Evolutionary conservation across 1,140 invertebrate genomes (phyloP), one percentile per base, ranked within the genome.

Genomic region (Drosophila punjabiensis): DNA sequence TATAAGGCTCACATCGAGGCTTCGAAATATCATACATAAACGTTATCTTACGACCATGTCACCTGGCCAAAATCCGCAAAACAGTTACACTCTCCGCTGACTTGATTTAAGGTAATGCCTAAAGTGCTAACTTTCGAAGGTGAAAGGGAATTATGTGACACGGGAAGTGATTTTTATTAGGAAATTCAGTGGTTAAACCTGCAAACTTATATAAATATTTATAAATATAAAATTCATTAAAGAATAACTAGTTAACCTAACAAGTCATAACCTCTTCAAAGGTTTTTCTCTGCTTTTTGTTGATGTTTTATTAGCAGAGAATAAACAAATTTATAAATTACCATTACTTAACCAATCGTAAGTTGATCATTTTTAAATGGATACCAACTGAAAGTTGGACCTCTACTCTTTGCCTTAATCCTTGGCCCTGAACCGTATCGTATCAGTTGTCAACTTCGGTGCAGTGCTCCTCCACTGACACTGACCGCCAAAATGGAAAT

Each of bases 401-500:
- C 33, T 39, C 24, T 30, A 55, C 28, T 56, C 18, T 45, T 45
- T 24, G 41, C 32, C 55, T 61, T 79, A 80, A 80, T 73, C 67
- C 77, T 37, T 74, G 82, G 70, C 82, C 82, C 84, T 86, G 83
- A 64, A 68, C 65, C 68, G 63, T 64, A 79, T 79, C 85, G 78
- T 82, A 66, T 90, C 85, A 84, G 85, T 88, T 89, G 85, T 89
- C 85, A 85, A 89, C 81, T 85, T 79, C 73, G 53, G 70, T 55
- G 69, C 63, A n/a, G n/a, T n/a, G 70, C 74, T 73, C 79, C 63
- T 65, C 68, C 68, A 74, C 79, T 87, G 82, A 86, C 83, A 82
- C 79, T 82, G 78, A 86, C 71, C 70, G 80, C 84, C 78, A 78
- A 88, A 88, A 76, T 89, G 85, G 79, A 85, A 85, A 88, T 85